Evolutionary conservation across 2,888 invertebrate genomes (phyloP).

Genomic region (Heliconius ethilla): DNA sequence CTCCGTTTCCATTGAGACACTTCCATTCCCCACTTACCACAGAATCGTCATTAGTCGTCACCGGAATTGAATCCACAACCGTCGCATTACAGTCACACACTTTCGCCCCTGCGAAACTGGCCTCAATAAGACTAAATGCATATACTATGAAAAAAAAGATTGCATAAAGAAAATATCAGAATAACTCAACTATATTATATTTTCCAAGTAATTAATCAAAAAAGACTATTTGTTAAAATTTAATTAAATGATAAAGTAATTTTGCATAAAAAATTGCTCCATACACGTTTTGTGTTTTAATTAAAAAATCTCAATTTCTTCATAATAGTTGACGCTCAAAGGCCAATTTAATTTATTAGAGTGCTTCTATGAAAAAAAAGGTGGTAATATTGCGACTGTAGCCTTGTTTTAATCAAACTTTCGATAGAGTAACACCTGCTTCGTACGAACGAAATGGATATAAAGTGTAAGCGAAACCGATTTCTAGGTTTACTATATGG

Average conservation of each 20-base stretch:
- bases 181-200: background rate
- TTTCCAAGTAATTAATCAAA: conserved; percentile 18
- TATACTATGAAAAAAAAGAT: background rate
- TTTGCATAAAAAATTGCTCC: conserved; percentile 23
- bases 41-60: too few species aligned
- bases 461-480: background rate
- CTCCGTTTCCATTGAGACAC: background rate
- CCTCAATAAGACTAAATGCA: too few species aligned
- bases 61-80: too few species aligned
- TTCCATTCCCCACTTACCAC: too few species aligned
- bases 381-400: conserved; percentile 28
- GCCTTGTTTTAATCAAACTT: conserved; percentile 30
- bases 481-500: background rate
- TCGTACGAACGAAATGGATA: background rate
- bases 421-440: conserved; percentile 33
- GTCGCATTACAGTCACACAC: too few species aligned
- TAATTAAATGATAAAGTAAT: conserved; percentile 22
- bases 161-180: background rate
- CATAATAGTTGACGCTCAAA: conserved; percentile 19
- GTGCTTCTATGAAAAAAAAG: conserved; percentile 27
- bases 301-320: conserved; percentile 28
- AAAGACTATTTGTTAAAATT: conserved; percentile 22
- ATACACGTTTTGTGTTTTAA: conserved; percentile 16
- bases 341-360: conserved; percentile 38
- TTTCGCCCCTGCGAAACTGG: too few species aligned